Percentiles rank a stretch among this genome's conserved stretches.
phyloP scores from a whole-genome alignment of 2,888 invertebrate species.

The Scaptomyza reducta region DNA sequence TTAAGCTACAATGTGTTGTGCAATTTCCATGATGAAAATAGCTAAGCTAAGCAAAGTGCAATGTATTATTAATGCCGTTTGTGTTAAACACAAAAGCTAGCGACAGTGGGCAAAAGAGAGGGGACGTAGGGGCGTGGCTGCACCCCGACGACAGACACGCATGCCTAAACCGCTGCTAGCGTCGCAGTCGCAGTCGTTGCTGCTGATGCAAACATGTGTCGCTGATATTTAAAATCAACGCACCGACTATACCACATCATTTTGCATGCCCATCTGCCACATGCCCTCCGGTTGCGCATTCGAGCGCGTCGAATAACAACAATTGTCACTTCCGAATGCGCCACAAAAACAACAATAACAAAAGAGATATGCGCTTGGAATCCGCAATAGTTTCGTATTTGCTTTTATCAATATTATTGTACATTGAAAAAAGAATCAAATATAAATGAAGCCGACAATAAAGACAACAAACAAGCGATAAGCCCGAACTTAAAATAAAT shows the following conservation, averaged over 20 bases:
- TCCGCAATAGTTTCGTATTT: conserved; percentile 33
- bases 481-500: conserved; percentile 22
- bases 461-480: conserved; percentile 39
- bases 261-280: neutral
- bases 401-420: conserved; percentile 61
- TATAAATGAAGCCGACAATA: conserved; percentile 41
- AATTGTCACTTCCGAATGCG: conserved; percentile 62
- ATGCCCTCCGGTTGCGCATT: conserved; percentile 55
- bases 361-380: conserved; percentile 32
- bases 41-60: conserved; percentile 63
- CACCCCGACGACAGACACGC: conserved; percentile 55
- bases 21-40: conserved; percentile 53
- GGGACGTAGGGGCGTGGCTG: conserved; percentile 5
- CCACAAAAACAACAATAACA: conserved; percentile 15
- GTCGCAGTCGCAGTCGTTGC: conserved; percentile 19
- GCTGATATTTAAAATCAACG: conserved; percentile 52
- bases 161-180: conserved; percentile 51
- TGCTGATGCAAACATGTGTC: conserved; percentile 50
- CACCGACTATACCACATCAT: neutral
- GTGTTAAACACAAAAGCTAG: conserved; percentile 58
- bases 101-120: neutral
- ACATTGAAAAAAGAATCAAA: conserved; percentile 41
- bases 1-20: conserved; percentile 34
- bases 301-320: conserved; percentile 61
- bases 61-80: conserved; percentile 60